Conservation (phyloP, 2,113 vertebrate species). For the Capricornis sumatraensis region DNA sequence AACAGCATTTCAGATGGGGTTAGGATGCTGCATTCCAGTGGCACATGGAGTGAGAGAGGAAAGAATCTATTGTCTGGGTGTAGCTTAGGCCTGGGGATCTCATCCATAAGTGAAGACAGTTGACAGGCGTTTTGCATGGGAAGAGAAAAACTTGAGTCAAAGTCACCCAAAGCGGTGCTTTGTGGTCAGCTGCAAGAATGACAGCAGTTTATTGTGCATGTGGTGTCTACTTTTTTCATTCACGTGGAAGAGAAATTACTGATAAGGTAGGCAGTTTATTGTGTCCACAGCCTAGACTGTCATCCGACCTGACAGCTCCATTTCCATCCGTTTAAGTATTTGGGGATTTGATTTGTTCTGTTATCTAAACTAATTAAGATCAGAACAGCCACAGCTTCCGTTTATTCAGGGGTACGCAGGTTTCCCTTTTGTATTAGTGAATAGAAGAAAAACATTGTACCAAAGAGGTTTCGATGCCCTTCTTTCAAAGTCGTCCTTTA, state of each 20-base stretch:
- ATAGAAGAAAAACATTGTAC: not conserved
- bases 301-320: not conserved
- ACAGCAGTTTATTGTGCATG: not conserved
- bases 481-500: constrained; percentile 32
- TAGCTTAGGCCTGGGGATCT: not conserved
- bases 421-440: not conserved
- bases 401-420: not conserved
- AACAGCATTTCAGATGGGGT: not conserved
- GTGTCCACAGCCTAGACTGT: not conserved
- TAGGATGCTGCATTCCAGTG: not conserved
- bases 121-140: not conserved
- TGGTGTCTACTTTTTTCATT: not conserved
- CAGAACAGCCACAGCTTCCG: not conserved
- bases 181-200: not conserved
- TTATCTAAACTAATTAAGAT: constrained; percentile 40
- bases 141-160: not conserved
- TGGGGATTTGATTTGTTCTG: constrained; percentile 25
- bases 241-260: not conserved
- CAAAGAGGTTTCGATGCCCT: not conserved
- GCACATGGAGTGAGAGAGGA: not conserved
- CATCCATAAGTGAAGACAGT: not conserved
- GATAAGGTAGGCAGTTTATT: constrained; percentile 2
- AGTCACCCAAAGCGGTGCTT: not conserved
- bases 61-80: not conserved
- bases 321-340: not conserved